Evolutionary conservation across 1,140 invertebrate species (phyloP), one percentile per base, ranked within the genome.

Genomic region (Colletes gigas): DNA sequence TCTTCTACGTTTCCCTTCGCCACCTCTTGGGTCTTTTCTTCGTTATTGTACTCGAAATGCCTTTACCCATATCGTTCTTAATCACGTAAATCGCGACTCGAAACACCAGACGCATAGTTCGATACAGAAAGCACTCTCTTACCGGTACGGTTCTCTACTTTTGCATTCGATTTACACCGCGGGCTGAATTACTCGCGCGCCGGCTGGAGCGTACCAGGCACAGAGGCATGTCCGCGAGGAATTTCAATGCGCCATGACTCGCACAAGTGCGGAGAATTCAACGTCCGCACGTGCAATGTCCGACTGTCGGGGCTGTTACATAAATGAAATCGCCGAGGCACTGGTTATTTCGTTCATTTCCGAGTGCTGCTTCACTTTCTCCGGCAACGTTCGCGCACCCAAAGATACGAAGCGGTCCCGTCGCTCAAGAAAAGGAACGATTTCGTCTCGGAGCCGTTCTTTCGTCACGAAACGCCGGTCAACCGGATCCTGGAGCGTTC

Each of bases 281-380:
- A 88, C 62, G 86, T 52, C 83, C 83, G 86, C 86, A 85, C 83
- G 86, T 82, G 79, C 75, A 55, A 78, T 41, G 63, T 73, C 62
- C 59, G 71, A 50, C 57, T 60, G 60, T 15, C 6, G n/a, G 30
- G 12, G 17, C 41, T 63, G 50, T 85, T 83, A 85, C 81, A 47
- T 60, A 67, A 85, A 86, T 75, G 63, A 47, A 69, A 62, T 54
- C 54, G 39, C 15, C 14, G 44, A n/a, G 44, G n/a, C 52, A 14
- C 5, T 30, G 6, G 60, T 59, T 59, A 39, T 50, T 69, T 80
- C 60, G 50, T 47, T 17, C 50, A 60, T 85, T 85, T 75, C 65
- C 73, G 65, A 41, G 44, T 69, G 77, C 39, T 15, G 60, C 21
- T 60, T 86, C 74, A 72, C 84, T 86, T 86, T 86, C 83, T 75